Evolutionary conservation across 92 coral and sea anemone genomes (phyloP).

Genomic region (Diadumene lineata): DNA sequence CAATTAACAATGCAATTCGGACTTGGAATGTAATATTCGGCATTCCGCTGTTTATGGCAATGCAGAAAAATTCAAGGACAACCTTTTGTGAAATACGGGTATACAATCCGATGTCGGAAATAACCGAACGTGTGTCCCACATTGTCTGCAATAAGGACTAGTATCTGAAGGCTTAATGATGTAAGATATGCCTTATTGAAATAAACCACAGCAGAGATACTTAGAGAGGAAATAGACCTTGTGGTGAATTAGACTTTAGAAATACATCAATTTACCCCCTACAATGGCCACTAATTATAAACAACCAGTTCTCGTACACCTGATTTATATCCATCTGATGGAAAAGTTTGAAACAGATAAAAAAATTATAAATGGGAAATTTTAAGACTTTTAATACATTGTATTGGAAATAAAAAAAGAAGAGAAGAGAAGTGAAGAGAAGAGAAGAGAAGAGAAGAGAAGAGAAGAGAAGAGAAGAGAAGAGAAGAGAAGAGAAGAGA

Average conservation of each 20-base stretch:
- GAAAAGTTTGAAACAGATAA: too few species aligned
- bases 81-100: too few species aligned
- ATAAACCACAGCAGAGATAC: neutral
- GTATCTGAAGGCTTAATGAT: neutral
- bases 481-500: constrained; percentile 12
- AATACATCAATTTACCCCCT: neutral
- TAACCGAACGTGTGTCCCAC: too few species aligned
- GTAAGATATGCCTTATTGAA: neutral
- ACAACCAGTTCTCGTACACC: neutral
- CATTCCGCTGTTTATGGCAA: too few species aligned
- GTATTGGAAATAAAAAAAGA: neutral
- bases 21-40: too few species aligned
- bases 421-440: constrained; percentile 10
- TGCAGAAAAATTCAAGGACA: too few species aligned
- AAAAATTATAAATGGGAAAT: too few species aligned
- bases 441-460: constrained; percentile 12
- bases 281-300: neutral
- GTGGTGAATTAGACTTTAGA: neutral
- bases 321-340: neutral
- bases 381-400: neutral
- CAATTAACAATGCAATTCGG: too few species aligned
- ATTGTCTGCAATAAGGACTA: too few species aligned
- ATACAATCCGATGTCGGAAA: too few species aligned
- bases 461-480: constrained; percentile 12
- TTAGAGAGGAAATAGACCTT: neutral